phyloP scores from a whole-genome alignment of 2,113 vertebrate species.

The Jaculus jaculus region DNA sequence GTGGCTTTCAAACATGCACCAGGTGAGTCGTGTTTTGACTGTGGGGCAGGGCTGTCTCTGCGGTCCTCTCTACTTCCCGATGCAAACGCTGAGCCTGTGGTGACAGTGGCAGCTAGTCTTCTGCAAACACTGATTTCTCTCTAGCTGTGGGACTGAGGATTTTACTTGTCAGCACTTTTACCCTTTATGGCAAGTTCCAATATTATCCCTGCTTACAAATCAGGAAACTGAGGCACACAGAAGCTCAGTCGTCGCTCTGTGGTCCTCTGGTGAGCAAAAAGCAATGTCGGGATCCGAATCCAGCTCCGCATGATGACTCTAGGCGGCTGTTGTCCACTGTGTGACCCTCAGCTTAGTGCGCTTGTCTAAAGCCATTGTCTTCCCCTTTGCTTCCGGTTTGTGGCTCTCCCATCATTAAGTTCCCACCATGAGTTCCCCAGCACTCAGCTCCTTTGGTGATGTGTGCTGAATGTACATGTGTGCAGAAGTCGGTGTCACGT shows the following conservation, averaged over 20 bases:
- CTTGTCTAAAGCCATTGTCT: background rate
- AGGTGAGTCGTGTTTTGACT: background rate
- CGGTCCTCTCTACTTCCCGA: background rate
- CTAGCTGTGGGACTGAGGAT: background rate
- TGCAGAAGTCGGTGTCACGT: no score
- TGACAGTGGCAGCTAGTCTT: background rate
- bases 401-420: background rate
- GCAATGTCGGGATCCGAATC: background rate
- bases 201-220: background rate
- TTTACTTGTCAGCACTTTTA: background rate
- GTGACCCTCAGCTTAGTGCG: no score
- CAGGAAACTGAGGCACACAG: background rate
- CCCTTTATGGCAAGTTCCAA: background rate
- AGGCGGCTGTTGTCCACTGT: background rate
- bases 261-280: background rate
- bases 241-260: background rate
- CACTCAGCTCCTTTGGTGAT: background rate
- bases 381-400: background rate
- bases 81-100: no score
- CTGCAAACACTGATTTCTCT: background rate
- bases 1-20: background rate
- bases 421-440: background rate
- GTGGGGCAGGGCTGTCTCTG: background rate
- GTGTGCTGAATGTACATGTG: background rate
- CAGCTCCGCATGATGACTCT: background rate